These are phyloP conservation scores for Dipodomys stephensi DNA, from an alignment of 2,113 vertebrate species.

Conservation along the genomic window DNA sequence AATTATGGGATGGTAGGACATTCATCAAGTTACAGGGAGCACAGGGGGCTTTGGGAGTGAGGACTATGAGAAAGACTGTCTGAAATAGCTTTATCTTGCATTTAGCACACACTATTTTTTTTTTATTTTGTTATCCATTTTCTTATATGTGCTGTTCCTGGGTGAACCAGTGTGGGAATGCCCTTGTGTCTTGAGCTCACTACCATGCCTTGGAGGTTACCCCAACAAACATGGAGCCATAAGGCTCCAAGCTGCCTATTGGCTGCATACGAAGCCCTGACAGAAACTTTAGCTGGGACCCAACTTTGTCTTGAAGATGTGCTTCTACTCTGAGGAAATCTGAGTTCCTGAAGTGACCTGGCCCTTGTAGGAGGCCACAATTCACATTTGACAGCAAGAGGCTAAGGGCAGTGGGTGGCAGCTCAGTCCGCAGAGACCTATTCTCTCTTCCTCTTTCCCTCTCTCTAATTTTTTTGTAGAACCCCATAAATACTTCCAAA, in stretches of 20 bases:
- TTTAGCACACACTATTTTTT: not conserved
- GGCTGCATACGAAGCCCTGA: not conserved
- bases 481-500: constrained; percentile 57
- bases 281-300: constrained; percentile 40
- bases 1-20: not conserved
- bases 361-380: not conserved
- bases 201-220: not conserved
- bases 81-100: not conserved
- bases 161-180: not conserved
- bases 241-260: not conserved
- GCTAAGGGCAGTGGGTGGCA: constrained; percentile 32
- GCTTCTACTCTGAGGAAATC: not conserved
- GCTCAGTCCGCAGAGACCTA: not conserved
- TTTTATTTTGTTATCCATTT: not conserved
- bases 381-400: constrained; percentile 27
- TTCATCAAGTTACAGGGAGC: not conserved
- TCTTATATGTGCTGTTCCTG: not conserved
- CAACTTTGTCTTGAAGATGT: not conserved
- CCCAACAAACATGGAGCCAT: not conserved
- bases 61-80: not conserved
- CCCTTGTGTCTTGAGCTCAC: not conserved
- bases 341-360: constrained; percentile 12
- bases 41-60: not conserved
- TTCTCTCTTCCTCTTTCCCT: not conserved
- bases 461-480: not conserved